Evolutionary conservation across 2,113 vertebrate genomes (phyloP), one percentile per base, ranked within the genome.

Genomic region (Oxyura jamaicensis): DNA sequence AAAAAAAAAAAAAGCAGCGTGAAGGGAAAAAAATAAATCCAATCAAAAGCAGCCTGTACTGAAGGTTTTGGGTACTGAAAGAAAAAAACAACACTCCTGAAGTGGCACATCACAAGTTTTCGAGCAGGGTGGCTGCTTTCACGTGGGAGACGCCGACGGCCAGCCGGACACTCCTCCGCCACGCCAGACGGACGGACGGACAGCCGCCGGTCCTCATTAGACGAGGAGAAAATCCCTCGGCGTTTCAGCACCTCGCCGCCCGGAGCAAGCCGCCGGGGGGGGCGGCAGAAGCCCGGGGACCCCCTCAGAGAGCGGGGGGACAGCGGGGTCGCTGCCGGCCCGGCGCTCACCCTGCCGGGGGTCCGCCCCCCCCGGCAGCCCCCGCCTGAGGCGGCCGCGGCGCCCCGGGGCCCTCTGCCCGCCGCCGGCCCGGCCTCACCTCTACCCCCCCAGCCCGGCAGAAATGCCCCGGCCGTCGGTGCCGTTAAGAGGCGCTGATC

Each of bases 281-380:
- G 29, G 42, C 11, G 55, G 21, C 28, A 10, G 1, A 17, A 6
- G 22, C 26, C 53, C 16, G 11, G 19, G 52, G 35, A 66, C 16
- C 44, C 46, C 20, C 46, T 21, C 46, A 48, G 46, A 21, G 46
- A 48, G 46, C 46, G 20, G 46, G 46, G 20, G 46, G 20, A 48
- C 46, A 48, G 46, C 46, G 46, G 46, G 20, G 20, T 48, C 20
- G 46, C 46, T 22, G 46, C 46, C 46, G 86, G 35, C 23, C 50
- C 23, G n/a, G 8, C 13, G n/a, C n/a, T 62, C 97, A 98, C 98
- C 98, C 98, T 98, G 98, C 98, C 98, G 98, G 92, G 97, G 96
- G n/a, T n/a, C 97, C 86, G 25, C 53, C 18, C 67, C 73, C 25
- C 66, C 74, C 81, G 50, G 83, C 83, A 58, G 73, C 82, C 36